A percentile compares a stretch with the other conserved stretches of the same genome.
phyloP scores from a whole-genome alignment of 64 coral and sea anemone genomes.

The Dendronephthya gigantea region DNA sequence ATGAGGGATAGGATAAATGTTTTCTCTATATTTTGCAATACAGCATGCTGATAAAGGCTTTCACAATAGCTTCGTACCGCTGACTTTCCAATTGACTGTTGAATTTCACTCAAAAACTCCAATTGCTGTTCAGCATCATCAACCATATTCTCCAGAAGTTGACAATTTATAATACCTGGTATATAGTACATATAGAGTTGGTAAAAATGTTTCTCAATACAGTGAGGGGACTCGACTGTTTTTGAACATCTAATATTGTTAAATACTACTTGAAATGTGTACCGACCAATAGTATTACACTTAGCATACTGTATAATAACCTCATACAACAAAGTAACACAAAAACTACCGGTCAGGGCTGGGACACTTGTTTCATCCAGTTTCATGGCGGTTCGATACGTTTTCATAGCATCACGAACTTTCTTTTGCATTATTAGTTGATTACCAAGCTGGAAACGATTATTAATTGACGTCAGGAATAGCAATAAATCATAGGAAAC shows the following conservation, averaged over 20 bases:
- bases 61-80: constrained; percentile 37
- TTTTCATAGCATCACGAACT: constrained; percentile 78
- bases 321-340: neutral
- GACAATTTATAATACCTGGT: constrained; percentile 90
- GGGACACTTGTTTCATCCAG: constrained; percentile 97
- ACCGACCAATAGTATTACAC: too few relatives aligned
- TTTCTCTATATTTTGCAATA: too few relatives aligned
- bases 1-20: too few relatives aligned
- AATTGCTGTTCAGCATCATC: constrained; percentile 99
- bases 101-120: constrained; percentile 95
- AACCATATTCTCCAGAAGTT: constrained; percentile 74
- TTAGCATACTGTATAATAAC: neutral
- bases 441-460: constrained; percentile 62
- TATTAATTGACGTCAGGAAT: neutral
- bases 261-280: too few relatives aligned
- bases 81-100: constrained; percentile 99
- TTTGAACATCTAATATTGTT: too few relatives aligned
- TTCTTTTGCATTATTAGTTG: constrained; percentile 57
- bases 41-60: too few relatives aligned
- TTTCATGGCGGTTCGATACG: constrained; percentile 86
- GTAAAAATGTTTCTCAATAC: neutral
- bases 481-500: neutral
- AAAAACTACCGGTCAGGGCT: constrained; percentile 63
- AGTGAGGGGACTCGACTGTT: too few relatives aligned
- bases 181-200: neutral